Percentiles rank a stretch among this genome's conserved stretches.
These are phyloP conservation scores for Oconnorella tubifera DNA, from an alignment of 2,888 invertebrate species.

Conservation along the genomic window DNA sequence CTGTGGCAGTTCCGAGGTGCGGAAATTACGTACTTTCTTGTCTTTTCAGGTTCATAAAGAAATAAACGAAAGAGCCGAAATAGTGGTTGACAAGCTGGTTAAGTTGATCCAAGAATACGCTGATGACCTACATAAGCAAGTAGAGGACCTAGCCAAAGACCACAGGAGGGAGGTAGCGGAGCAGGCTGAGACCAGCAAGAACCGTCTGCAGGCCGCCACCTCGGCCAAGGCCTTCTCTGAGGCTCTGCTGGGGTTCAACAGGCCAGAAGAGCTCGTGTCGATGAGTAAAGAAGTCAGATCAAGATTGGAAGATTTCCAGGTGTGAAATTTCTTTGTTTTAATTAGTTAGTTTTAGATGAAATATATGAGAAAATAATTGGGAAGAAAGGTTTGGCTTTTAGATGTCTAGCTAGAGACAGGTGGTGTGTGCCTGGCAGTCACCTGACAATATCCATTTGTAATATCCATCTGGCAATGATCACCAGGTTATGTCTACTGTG, in stretches of 20 bases:
- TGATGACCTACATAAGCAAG: conserved; percentile 34
- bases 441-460: too few species aligned
- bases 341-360: too few species aligned
- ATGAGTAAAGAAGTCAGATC: conserved; percentile 32
- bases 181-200: conserved; percentile 26
- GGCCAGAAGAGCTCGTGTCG: conserved; percentile 37
- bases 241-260: conserved; percentile 34
- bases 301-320: conserved; percentile 31
- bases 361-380: too few species aligned
- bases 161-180: conserved; percentile 29
- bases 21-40: neutral
- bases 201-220: conserved; percentile 29
- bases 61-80: conserved; percentile 35
- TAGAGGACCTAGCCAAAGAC: conserved; percentile 35
- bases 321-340: neutral
- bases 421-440: too few species aligned
- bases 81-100: conserved; percentile 31
- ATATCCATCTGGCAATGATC: too few species aligned
- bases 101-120: conserved; percentile 33
- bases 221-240: conserved; percentile 31
- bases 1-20: too few species aligned
- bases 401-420: too few species aligned
- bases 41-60: conserved; percentile 28
- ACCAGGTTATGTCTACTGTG: too few species aligned
- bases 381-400: too few species aligned